phyloP scores from a whole-genome alignment of 2,797 vertebrate species.

The Paedocypris micromegethes region DNA sequence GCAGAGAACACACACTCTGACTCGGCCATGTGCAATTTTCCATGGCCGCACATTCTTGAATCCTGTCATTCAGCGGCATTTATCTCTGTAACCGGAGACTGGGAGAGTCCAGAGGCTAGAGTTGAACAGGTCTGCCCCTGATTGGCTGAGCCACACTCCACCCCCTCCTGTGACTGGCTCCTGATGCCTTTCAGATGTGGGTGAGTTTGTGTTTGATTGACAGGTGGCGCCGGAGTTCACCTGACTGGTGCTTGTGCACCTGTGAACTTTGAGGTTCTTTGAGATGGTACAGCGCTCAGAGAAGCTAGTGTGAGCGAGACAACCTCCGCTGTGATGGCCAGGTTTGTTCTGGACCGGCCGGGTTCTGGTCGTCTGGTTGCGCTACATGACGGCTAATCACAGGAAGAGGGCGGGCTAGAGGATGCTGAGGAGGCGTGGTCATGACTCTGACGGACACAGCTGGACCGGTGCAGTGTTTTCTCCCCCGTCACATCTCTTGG shows the following conservation, averaged over 20 bases:
- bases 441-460: too few species aligned
- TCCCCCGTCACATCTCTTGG: too few species aligned
- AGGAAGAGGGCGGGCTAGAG: too few species aligned
- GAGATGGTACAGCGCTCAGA: too few species aligned
- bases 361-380: too few species aligned
- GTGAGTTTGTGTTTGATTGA: slow-evolving; percentile 25
- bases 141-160: slow-evolving; percentile 32
- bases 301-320: too few species aligned
- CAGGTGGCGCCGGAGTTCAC: slow-evolving; percentile 17
- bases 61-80: slow-evolving; percentile 36
- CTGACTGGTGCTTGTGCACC: slow-evolving; percentile 13
- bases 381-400: too few species aligned
- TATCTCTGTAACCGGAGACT: slow-evolving; percentile 44
- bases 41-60: slow-evolving; percentile 36
- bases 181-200: neutral
- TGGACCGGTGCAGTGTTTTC: too few species aligned
- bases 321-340: too few species aligned
- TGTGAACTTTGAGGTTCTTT: neutral
- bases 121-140: slow-evolving; percentile 18
- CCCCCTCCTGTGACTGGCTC: slow-evolving; percentile 9
- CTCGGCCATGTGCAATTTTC: slow-evolving; percentile 33
- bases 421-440: too few species aligned
- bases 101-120: slow-evolving; percentile 38
- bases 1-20: slow-evolving; percentile 23
- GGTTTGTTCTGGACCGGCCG: too few species aligned